Evolutionary conservation across 2,797 vertebrate genomes (phyloP).

Genomic region (Neosilurus hyrtlii): DNA sequence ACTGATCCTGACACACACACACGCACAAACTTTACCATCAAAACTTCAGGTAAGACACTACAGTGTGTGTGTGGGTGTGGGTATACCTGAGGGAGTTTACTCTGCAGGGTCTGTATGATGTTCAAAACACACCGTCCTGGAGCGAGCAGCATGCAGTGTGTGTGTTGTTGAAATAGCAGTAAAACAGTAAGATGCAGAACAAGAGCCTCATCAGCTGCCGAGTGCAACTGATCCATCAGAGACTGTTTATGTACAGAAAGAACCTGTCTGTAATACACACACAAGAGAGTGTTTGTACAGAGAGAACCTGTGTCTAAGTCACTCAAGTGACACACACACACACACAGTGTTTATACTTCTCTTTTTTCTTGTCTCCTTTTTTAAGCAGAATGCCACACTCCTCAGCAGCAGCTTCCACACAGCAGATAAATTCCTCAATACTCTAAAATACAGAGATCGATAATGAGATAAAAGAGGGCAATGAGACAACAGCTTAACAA

Average conservation of each 20-base stretch:
- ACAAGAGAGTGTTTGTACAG: background rate
- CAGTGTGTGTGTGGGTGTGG: background rate
- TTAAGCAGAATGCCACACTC: slow-evolving; percentile 90
- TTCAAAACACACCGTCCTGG: slow-evolving; percentile 94
- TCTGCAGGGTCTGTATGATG: slow-evolving; percentile 82
- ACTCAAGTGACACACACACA: background rate
- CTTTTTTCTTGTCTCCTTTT: slow-evolving; percentile 93
- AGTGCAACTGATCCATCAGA: slow-evolving; percentile 86
- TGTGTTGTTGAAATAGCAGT: slow-evolving; percentile 86
- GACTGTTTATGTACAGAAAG: slow-evolving; percentile 89
- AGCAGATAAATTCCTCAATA: slow-evolving; percentile 86
- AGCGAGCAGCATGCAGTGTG: slow-evolving; percentile 89
- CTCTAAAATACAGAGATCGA: slow-evolving; percentile 65
- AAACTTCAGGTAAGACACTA: background rate
- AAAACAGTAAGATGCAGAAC: slow-evolving; percentile 88
- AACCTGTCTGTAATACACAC: slow-evolving; percentile 65
- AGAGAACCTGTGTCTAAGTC: background rate
- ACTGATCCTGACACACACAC: slow-evolving; percentile 79
- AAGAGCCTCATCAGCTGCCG: slow-evolving; percentile 87
- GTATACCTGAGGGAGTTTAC: slow-evolving; percentile 82
- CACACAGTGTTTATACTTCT: slow-evolving; percentile 75
- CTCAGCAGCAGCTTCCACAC: slow-evolving; percentile 82
- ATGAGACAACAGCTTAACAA: background rate
- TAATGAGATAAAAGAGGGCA: background rate
- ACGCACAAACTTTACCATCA: background rate